Evolutionary conservation across 2,888 invertebrate species (phyloP), one percentile per base, ranked within the genome.

Genomic region (Xestia c-nigrum): DNA sequence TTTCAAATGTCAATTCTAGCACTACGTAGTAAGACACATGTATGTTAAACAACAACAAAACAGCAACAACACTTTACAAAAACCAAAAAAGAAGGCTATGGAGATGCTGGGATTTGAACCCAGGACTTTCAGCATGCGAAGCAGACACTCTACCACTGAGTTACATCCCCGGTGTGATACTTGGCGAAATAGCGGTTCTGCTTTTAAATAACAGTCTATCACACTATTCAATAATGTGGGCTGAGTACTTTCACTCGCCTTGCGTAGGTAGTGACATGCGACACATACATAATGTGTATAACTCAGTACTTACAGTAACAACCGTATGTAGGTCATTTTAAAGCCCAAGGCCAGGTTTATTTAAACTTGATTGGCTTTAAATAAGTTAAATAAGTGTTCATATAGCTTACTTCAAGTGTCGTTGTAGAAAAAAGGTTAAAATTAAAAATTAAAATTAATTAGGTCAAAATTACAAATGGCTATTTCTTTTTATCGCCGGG

Each of bases 91-190:
- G 0, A 1, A 0, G 0, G 0, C 0, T 89, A 79, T 97, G 97
- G 97, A 97, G 97, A 95, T 97, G 97, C 97, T 97, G 97, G 97
- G 97, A 97, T 97, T 97, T 97, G 97, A 97, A 97, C 97, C 97
- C 97, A 97, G 97, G 97, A 97, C 97, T 97, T 97, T 97, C 97
- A 97, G 97, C 97, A 97, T 97, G 97, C 97, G 97, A 97, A 97
- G 97, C 97, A 97, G 97, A 97, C 97, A 97, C 97, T 97, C 96
- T 96, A 96, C 95, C 96, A 95, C 96, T 96, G 95, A 96, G 96
- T 96, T 96, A 96, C 96, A 96, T 93, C 96, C 96, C 96, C 96
- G 89, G 7, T 85, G 5, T 0, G 0, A 0, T 0, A 0, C 0
- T 0, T 0, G 0, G 7, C 46, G 57, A 83, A 83, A 83, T 85